phyloP scores from a whole-genome alignment of 1,140 invertebrate genomes.

The Planococcus citri region DNA sequence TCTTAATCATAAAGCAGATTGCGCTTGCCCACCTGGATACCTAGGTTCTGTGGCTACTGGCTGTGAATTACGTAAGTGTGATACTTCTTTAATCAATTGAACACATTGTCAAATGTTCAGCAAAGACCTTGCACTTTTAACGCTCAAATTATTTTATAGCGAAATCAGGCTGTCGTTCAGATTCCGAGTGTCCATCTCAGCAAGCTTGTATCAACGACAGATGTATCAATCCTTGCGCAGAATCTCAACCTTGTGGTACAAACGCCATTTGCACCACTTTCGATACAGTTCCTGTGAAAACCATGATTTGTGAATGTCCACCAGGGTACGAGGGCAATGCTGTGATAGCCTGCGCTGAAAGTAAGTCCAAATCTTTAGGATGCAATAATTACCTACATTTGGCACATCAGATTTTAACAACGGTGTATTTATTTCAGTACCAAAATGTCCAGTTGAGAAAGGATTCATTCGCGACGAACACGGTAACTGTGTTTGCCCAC shows the following conservation, averaged over 20 bases:
- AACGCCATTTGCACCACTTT: conserved; percentile 68
- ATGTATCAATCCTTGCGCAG: conserved; percentile 72
- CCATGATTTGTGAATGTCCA: conserved; percentile 79
- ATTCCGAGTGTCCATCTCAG: conserved; percentile 68
- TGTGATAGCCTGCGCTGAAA: conserved; percentile 56
- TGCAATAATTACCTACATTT: neutral
- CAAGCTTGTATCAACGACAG: conserved; percentile 65
- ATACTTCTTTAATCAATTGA: neutral
- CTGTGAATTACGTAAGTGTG: conserved; percentile 53
- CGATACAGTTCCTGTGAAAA: conserved; percentile 67
- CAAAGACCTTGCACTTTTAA: neutral
- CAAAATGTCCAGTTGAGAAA: conserved; percentile 52
- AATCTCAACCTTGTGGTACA: conserved; percentile 63
- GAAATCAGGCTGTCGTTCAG: conserved; percentile 52
- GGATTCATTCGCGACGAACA: conserved; percentile 53
- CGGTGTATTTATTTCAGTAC: conserved; percentile 36
- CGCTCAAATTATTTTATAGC: conserved; percentile 30
- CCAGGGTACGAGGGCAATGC: conserved; percentile 72
- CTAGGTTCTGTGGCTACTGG: conserved; percentile 52
- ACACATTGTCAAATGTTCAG: no score
- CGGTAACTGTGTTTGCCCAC: conserved; percentile 61
- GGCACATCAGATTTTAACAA: conserved; percentile 12
- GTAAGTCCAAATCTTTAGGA: conserved; percentile 33
- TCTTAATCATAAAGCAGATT: conserved; percentile 60
- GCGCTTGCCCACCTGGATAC: conserved; percentile 63